Evolutionary conservation across 1,140 invertebrate species (phyloP), one percentile per base, ranked within the genome.

Genomic region (Telenomus remus): DNA sequence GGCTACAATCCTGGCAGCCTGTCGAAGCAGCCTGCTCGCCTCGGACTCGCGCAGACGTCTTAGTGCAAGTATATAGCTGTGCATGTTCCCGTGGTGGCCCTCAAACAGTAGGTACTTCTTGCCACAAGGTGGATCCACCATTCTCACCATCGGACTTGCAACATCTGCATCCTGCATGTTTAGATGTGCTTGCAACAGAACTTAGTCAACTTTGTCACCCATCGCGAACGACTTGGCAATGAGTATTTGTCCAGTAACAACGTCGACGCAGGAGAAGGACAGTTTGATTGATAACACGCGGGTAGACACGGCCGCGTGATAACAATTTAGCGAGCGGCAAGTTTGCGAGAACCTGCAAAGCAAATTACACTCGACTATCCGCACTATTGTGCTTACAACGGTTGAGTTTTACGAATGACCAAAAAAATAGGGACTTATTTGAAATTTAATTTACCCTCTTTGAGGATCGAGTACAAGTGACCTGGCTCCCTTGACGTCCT

Each of bases 1-100:
- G 64, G 93, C 91, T 1, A 99, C 96, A 4, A 96, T 94, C 80
- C 92, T 91, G 47, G 95, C 95, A 78, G 98, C 96, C 89, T 99
- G 97, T 66, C 92, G 91, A 89, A 98, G 98, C 15, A 98, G 90
- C 66, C 91, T 88, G 48, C 92, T 90, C 0, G 96, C 96, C 84
- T 98, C 96, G 19, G 92, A 90, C 87, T 98, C 96, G 51, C 93
- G 90, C 49, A 98, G 89, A 73, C 95, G 90, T 89, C 94, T 93
- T 80, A 94, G 90, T 79, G 92, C 92, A 63, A 96, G 90, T 77
- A 98, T 95, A 85, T 98, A 96, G 39, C 95, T 96, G 89, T 98
- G 96, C 72, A 98, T 91, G 87, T 98, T 93, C 65, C 93, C 94
- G 79, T 92, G 89, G 33, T 90, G 88, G 76, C 92, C 92, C 81